Evolutionary conservation across 2,113 vertebrate genomes (phyloP), one percentile per base, ranked within the genome.

Genomic region (Labeo rohita): DNA sequence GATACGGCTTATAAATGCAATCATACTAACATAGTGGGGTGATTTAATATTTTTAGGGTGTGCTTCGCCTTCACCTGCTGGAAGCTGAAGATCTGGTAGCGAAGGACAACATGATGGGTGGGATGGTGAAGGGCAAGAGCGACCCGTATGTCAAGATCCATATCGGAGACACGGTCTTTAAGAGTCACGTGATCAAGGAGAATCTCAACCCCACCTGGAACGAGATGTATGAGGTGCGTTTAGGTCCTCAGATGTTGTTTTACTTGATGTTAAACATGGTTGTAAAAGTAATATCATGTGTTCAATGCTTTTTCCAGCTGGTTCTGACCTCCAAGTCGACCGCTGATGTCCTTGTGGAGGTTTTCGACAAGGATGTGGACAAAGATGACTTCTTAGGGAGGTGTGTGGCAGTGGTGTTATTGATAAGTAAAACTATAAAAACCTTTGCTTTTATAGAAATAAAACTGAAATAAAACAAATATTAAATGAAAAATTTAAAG

Each of bases 311-410:
- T 28, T 87, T 34, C 23, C 89, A 98, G 97, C 89, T 95, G 6
- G 92, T 97, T 84, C 86, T 97, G 89, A 94, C 88, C 43, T 89
- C 91, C 0, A 21, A 93, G 54, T 90, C 93, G 4, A 92, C 92
- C 34, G 94, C 96, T 88, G 95, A 96, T 43, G 93, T 98, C 74
- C 94, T 96, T 56, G 89, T 96, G 68, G 96, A 97, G 83, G 91
- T 96, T 11, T 97, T 94, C 84, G 97, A 98, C 90, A 98, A 98
- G 87, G 97, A 98, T 88, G 84, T 98, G 15, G 96, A 98, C 86
- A 94, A 95, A 77, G 97, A 98, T 50, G 97, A 98, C 89, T 97
- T 97, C 92, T 91, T 98, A 9, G 97, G 97, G 89, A 95, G 97
- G 97, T 98, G 89, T 89, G 56, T 85, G 45, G 6, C 5, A 50